Evolutionary conservation across 2,797 vertebrate genomes (phyloP).

Genomic region (Tapirus indicus): DNA sequence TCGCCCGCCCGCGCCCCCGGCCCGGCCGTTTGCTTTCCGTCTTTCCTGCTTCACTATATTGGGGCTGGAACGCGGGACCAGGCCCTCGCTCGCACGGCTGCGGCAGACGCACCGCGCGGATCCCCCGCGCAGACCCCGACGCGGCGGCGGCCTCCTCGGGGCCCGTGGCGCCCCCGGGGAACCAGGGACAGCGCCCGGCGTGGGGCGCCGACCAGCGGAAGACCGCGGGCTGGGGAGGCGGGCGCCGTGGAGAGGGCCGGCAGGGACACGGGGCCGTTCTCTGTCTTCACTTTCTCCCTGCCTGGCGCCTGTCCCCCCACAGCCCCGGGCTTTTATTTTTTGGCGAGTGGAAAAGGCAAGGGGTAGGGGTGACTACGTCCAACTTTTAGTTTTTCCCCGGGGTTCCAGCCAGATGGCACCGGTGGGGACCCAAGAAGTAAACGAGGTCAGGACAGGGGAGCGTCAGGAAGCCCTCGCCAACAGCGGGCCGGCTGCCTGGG

Average conservation of each 20-base stretch:
- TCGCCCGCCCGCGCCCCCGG: slow-evolving; percentile 31
- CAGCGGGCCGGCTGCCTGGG: neutral
- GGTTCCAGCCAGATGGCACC: slow-evolving; percentile 24
- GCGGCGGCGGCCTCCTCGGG: neutral
- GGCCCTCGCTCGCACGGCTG: neutral
- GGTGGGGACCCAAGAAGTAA: neutral
- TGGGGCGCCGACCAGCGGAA: neutral
- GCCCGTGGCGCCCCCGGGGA: neutral
- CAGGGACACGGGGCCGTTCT: neutral
- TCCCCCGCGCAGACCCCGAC: neutral
- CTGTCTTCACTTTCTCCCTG: neutral
- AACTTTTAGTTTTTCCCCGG: slow-evolving; percentile 21
- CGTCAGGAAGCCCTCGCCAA: neutral
- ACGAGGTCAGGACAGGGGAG: slow-evolving; percentile 22
- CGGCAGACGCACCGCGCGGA: neutral
- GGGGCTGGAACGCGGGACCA: neutral
- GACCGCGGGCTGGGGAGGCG: neutral
- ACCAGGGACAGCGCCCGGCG: neutral
- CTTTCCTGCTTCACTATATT: neutral
- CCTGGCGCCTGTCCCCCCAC: rapidly evolving
- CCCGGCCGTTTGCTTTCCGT: neutral
- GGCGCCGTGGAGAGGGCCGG: neutral
- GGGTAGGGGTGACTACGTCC: neutral
- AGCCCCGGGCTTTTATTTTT: neutral
- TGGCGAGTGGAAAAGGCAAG: neutral